Base-by-base conservation (phyloP, 2,797 vertebrate genomes). In the Lateolabrax maculatus region DNA sequence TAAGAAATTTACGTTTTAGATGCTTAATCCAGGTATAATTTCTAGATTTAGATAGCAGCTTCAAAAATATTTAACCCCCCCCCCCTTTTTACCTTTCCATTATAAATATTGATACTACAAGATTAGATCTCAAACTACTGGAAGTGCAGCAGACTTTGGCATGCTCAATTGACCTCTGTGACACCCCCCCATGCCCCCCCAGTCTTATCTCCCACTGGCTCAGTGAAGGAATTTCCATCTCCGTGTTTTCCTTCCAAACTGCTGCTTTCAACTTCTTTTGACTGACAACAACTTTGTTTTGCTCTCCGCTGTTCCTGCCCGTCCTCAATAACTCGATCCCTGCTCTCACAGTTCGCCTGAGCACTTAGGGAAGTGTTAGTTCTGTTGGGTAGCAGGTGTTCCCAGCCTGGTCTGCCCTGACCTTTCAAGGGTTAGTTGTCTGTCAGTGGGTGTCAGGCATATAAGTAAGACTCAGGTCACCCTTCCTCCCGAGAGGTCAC, bases 371-470 rank as follows among this genome's bases (percentile, higher is more conserved):
- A 85, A 86, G 88, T 81, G 81, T 81, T 79, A 21, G 62, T 93
- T 92, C 90, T 94, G 78, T 89, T 92, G 95, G 79, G 95, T 93
- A 96, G 97, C 97, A 98, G 97, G 97, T 98, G 97, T 95, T 95
- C 95, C 91, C 93, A 83, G 81, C 93, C 76, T 81, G 80, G 86
- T 84, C 94, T 94, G 95, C 84, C 81, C 86, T 92, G 90, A 92
- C 92, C 95, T 91, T 93, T 95, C 91, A 92, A 94, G 95, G 96
- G 95, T 96, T 95, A 96, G 96, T 96, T 94, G 89, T 95, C 95
- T 93, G 93, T 95, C 92, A 93, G 95, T 96, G 94, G 95, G 93
- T 94, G 95, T 95, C 84, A 95, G 95, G 95, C 90, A 92, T 93
- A 94, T 85, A 96, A 91, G 96, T 95, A 95, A 96, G 95, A 94